Conservation (phyloP, 2,113 vertebrate species). For the Centropus unirufus region DNA sequence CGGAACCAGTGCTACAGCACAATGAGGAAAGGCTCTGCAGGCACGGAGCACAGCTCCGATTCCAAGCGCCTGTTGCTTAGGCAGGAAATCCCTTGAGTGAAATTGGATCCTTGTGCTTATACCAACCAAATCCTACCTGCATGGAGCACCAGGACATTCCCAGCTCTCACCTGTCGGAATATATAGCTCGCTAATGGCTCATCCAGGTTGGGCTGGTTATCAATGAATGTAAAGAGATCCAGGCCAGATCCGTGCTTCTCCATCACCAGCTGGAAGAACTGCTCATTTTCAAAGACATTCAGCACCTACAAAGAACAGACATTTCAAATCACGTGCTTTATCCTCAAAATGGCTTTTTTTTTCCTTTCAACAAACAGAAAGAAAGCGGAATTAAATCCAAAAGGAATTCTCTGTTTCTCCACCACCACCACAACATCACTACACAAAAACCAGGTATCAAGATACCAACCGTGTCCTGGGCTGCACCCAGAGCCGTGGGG, state of each 20-base stretch:
- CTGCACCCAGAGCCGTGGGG: too few relatives aligned
- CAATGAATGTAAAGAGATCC: conserved; percentile 95
- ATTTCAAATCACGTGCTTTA: neutral
- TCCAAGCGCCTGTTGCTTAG: neutral
- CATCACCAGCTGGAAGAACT: conserved; percentile 95
- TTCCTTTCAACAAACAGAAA: neutral
- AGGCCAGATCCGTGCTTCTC: conserved; percentile 92
- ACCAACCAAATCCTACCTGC: neutral
- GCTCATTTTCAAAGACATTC: conserved; percentile 90
- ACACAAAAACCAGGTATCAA: too few relatives aligned
- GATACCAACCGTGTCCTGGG: too few relatives aligned
- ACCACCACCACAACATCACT: too few relatives aligned
- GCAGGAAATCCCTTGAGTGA: neutral
- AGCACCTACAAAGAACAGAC: conserved; percentile 78
- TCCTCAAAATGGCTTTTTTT: neutral
- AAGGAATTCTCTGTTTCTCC: neutral
- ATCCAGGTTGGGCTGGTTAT: conserved; percentile 87
- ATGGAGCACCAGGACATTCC: neutral
- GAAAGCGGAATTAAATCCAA: neutral
- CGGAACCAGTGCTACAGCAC: neutral
- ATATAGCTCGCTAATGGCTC: conserved; percentile 92
- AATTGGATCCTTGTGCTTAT: neutral
- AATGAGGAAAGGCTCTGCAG: neutral
- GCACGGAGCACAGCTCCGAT: neutral
- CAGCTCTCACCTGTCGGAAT: conserved; percentile 87